Conservation (phyloP, 2,888 invertebrate genomes). For the Phaedon cochleariae region DNA sequence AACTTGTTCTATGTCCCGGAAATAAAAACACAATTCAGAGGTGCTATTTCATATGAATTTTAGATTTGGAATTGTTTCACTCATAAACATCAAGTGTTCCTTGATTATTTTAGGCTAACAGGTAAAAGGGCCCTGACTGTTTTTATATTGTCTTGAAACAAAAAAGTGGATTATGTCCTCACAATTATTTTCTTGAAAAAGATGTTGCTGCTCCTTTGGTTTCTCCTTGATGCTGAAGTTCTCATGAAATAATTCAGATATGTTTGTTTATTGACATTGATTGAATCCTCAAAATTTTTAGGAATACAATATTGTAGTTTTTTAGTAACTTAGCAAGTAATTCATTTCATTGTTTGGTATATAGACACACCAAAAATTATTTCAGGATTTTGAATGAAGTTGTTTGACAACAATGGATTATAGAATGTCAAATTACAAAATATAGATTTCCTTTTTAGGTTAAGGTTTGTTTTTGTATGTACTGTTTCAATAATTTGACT, state of each 20-base stretch:
- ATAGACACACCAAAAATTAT: not conserved
- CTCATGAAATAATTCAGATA: not conserved
- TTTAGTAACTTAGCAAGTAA: not conserved
- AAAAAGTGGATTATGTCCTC: no score
- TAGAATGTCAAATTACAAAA: not conserved
- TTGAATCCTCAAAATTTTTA: not conserved
- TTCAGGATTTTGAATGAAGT: not conserved
- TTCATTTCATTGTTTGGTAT: not conserved
- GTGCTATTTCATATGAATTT: no score
- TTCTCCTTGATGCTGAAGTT: not conserved
- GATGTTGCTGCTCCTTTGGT: not conserved
- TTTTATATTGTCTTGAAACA: no score
- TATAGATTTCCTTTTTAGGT: not conserved
- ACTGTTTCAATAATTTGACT: not conserved
- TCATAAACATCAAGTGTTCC: no score
- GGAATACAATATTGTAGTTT: not conserved
- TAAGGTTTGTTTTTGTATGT: constrained; percentile 6
- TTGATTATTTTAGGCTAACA: no score
- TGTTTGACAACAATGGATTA: not conserved
- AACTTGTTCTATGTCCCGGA: no score
- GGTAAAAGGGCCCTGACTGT: no score
- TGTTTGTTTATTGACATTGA: not conserved
- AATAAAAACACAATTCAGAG: no score
- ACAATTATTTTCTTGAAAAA: no score
- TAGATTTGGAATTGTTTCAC: no score